Evolutionary conservation across 2,888 invertebrate genomes (phyloP).

Genomic region (Andrena fulva): DNA sequence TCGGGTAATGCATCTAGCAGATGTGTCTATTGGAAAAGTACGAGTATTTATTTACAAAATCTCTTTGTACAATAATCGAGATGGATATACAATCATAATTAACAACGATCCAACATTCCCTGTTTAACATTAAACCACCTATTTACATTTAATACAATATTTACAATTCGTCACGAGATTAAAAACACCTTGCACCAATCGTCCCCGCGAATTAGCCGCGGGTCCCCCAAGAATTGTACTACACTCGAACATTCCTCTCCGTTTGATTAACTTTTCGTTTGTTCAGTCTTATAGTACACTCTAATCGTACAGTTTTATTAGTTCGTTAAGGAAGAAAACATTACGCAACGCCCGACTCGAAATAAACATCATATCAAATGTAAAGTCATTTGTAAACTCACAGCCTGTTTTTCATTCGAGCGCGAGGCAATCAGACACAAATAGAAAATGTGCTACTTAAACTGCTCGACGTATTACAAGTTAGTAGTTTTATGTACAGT

Average conservation of each 20-base stretch:
- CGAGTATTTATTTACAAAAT: slow-evolving; percentile 52
- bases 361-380: slow-evolving; percentile 5
- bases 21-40: slow-evolving; percentile 24
- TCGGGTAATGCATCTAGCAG: slow-evolving; percentile 23
- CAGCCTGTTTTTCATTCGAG: slow-evolving; percentile 47
- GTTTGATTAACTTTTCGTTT: slow-evolving; percentile 13
- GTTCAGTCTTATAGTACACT: slow-evolving; percentile 46
- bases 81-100: slow-evolving; percentile 30
- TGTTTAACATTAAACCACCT: slow-evolving; percentile 27
- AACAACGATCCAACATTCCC: slow-evolving; percentile 5
- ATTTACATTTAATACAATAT: slow-evolving; percentile 55
- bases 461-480: slow-evolving; percentile 6
- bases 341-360: not conserved
- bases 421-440: not conserved
- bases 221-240: not conserved
- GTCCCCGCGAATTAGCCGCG: slow-evolving; percentile 8
- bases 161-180: slow-evolving; percentile 37
- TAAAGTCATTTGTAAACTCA: slow-evolving; percentile 32
- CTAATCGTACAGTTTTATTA: not conserved
- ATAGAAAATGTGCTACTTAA: not conserved
- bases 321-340: not conserved
- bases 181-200: not conserved
- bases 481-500: slow-evolving; percentile 21
- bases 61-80: slow-evolving; percentile 38
- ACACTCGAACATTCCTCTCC: not conserved